These are phyloP conservation scores for Brachystomella parvula DNA, from an alignment of 1,140 invertebrate genomes.

Conservation along the genomic window DNA sequence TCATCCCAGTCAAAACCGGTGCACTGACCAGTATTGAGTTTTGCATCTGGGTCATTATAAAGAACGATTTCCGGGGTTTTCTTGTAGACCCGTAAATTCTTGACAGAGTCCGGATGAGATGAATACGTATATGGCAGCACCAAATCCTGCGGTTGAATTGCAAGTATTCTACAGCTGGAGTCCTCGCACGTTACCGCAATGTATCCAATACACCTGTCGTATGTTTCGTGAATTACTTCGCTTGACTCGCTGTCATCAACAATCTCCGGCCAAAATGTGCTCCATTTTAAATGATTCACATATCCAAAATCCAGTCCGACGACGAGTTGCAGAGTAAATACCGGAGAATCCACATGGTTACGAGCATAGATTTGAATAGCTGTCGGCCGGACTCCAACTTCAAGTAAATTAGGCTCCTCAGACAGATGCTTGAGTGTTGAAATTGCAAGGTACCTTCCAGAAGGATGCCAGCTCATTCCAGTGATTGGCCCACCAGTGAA, in stretches of 20 bases:
- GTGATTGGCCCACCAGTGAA: slow-evolving; percentile 27
- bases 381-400: not conserved
- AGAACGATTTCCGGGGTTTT: slow-evolving; percentile 27
- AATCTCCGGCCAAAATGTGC: slow-evolving; percentile 21
- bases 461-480: slow-evolving; percentile 29
- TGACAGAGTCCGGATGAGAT: not conserved
- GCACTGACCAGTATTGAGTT: slow-evolving; percentile 12
- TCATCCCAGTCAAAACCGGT: slow-evolving; percentile 31
- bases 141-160: slow-evolving; percentile 12
- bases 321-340: slow-evolving; percentile 13
- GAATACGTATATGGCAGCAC: not conserved
- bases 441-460: slow-evolving; percentile 25
- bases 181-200: slow-evolving; percentile 24
- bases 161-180: slow-evolving; percentile 18
- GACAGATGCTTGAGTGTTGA: slow-evolving; percentile 8
- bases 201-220: slow-evolving; percentile 21
- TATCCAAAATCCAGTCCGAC: slow-evolving; percentile 22
- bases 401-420: not conserved
- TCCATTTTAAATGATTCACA: slow-evolving; percentile 28
- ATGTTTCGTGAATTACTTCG: not conserved
- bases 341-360: not conserved
- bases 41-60: not conserved
- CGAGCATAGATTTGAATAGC: slow-evolving; percentile 29
- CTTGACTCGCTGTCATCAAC: not conserved
- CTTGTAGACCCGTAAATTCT: slow-evolving; percentile 24